These are phyloP conservation scores for Vulpes lagopus DNA, from an alignment of 2,113 vertebrate species.

Conservation along the genomic window DNA sequence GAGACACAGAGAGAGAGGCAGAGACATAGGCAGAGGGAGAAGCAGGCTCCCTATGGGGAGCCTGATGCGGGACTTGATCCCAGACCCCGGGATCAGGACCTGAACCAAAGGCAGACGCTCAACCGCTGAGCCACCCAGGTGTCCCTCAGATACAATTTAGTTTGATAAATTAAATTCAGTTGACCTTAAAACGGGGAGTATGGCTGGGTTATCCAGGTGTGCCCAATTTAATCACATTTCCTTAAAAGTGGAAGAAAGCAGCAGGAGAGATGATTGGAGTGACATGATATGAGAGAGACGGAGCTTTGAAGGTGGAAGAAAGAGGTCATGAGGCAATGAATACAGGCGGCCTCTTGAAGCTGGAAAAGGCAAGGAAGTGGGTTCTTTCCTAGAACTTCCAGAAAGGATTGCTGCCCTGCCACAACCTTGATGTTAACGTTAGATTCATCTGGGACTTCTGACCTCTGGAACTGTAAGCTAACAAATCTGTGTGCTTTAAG, in stretches of 20 bases:
- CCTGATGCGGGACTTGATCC: too few relatives aligned
- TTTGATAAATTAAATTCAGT: background rate
- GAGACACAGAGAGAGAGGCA: too few relatives aligned
- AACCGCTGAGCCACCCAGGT: too few relatives aligned
- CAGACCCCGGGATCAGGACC: too few relatives aligned
- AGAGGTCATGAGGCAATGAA: background rate
- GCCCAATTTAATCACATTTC: background rate
- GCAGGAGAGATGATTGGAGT: background rate
- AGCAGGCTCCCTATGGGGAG: too few relatives aligned
- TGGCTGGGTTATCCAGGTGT: background rate
- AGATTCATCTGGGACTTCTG: background rate
- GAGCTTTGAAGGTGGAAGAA: background rate
- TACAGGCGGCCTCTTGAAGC: background rate
- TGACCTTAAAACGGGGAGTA: background rate
- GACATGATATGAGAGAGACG: background rate
- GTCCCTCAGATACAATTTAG: background rate
- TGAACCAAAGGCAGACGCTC: too few relatives aligned
- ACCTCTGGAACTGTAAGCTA: background rate
- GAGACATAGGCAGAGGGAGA: too few relatives aligned
- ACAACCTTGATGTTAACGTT: background rate
- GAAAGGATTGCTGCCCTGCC: background rate
- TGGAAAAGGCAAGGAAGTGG: background rate
- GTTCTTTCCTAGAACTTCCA: background rate
- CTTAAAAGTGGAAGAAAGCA: background rate
- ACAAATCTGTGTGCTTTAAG: background rate